Evolutionary conservation across 2,888 invertebrate species (phyloP).

Genomic region (Leptura quadrifasciata): DNA sequence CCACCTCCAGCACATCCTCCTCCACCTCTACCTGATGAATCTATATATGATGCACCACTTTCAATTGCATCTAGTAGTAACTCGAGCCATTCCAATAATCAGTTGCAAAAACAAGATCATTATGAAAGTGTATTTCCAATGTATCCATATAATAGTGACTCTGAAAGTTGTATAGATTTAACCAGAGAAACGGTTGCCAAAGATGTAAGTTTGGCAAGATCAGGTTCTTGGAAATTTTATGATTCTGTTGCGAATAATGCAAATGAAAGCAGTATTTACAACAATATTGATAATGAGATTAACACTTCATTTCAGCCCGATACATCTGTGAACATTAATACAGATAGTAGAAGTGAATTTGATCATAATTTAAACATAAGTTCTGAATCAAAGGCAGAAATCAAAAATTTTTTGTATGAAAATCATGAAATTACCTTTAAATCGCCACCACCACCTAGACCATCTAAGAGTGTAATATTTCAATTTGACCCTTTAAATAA

Average conservation of each 20-base stretch:
- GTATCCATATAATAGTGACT: conserved; percentile 66
- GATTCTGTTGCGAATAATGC: conserved; percentile 66
- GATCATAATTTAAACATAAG: conserved; percentile 59
- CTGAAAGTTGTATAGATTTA: conserved; percentile 53
- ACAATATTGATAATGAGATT: conserved; percentile 51
- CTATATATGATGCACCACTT: conserved; percentile 76
- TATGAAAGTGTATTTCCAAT: conserved; percentile 74
- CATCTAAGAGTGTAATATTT: conserved; percentile 80
- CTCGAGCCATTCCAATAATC: conserved; percentile 67
- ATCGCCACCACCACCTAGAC: conserved; percentile 65
- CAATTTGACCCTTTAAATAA: conserved; percentile 82
- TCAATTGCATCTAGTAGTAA: conserved; percentile 68
- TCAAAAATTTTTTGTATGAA: conserved; percentile 74
- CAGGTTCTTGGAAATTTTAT: conserved; percentile 76
- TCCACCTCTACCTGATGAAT: conserved; percentile 77
- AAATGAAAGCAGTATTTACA: conserved; percentile 53
- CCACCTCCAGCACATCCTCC: conserved; percentile 79
- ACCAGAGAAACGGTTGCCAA: conserved; percentile 56
- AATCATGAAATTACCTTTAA: conserved; percentile 68
- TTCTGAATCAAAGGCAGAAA: conserved; percentile 37
- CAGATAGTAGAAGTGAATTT: conserved; percentile 54
- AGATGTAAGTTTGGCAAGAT: conserved; percentile 69
- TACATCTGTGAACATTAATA: conserved; percentile 42
- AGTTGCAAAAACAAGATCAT: conserved; percentile 57
- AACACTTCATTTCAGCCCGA: background rate